Conservation (phyloP, 2,797 vertebrate species). For the Okamejei kenojei region DNA sequence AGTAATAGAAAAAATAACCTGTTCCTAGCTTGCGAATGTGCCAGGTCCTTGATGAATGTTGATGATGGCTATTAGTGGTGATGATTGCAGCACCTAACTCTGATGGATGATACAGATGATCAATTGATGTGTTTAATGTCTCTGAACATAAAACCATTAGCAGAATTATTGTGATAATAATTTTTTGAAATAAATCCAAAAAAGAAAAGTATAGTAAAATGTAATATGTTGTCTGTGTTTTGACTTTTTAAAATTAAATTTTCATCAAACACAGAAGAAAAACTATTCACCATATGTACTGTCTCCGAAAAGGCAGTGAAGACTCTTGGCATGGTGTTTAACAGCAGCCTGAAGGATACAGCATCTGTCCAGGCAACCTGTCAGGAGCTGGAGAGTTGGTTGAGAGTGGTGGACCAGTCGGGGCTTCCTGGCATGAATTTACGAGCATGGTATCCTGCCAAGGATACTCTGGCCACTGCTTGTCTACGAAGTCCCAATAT, state of each 20-base stretch:
- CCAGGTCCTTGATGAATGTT: conserved; percentile 15
- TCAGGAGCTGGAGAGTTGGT: too few relatives aligned
- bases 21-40: background rate
- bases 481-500: too few relatives aligned
- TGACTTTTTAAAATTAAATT: background rate
- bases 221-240: background rate
- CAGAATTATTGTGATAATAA: background rate
- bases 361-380: too few relatives aligned
- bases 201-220: background rate
- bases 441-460: too few relatives aligned
- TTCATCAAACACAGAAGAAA: background rate
- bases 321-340: too few relatives aligned
- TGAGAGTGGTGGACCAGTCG: too few relatives aligned
- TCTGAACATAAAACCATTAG: conserved; percentile 21
- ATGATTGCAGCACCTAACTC: background rate
- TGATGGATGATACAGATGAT: background rate
- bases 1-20: background rate
- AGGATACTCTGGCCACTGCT: too few relatives aligned
- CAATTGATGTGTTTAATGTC: conserved; percentile 5
- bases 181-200: conserved; percentile 13
- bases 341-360: too few relatives aligned
- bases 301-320: too few relatives aligned
- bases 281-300: background rate
- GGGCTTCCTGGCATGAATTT: too few relatives aligned
- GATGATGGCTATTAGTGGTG: conserved; percentile 29